These are phyloP conservation scores for Amphilophus citrinellus DNA, from an alignment of 2,113 vertebrate species.

Conservation along the genomic window DNA sequence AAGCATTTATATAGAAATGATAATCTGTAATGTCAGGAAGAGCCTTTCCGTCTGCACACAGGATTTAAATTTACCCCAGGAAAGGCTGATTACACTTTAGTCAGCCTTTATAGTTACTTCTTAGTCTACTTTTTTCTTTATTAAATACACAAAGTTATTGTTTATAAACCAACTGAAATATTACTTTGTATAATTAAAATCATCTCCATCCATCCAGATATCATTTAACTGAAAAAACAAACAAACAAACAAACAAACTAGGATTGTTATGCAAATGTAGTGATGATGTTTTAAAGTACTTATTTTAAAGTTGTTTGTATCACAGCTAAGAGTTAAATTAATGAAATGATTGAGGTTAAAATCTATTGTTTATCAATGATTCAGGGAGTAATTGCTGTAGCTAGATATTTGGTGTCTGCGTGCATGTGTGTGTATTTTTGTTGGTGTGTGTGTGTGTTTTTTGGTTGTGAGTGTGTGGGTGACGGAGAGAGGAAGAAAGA, in stretches of 20 bases:
- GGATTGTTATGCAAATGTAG: slow-evolving; percentile 4
- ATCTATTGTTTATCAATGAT: slow-evolving; percentile 11
- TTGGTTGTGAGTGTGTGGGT: slow-evolving; percentile 35
- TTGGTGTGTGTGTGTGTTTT: slow-evolving; percentile 7
- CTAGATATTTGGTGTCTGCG: slow-evolving; percentile 32
- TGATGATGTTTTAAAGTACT: neutral
- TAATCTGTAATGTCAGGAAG: slow-evolving; percentile 32
- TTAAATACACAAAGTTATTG: slow-evolving; percentile 18
- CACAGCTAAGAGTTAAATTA: slow-evolving; percentile 5
- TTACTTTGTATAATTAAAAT: neutral
- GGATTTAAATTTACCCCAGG: slow-evolving; percentile 18
- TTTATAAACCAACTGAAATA: neutral
- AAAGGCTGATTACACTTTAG: neutral
- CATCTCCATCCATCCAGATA: neutral
- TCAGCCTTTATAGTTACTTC: neutral
- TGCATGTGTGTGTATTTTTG: slow-evolving; percentile 19
- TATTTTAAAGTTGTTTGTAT: slow-evolving; percentile 5
- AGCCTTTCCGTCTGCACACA: neutral
- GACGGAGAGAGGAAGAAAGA: slow-evolving; percentile 36
- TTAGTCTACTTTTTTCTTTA: neutral
- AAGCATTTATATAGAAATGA: slow-evolving; percentile 49
- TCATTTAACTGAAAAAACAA: neutral
- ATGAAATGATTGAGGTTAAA: slow-evolving; percentile 33
- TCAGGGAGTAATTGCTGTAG: slow-evolving; percentile 30
- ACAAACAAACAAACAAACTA: neutral